Base-by-base conservation (phyloP, 2,888 invertebrate genomes). In the Dioctria linearis region DNA sequence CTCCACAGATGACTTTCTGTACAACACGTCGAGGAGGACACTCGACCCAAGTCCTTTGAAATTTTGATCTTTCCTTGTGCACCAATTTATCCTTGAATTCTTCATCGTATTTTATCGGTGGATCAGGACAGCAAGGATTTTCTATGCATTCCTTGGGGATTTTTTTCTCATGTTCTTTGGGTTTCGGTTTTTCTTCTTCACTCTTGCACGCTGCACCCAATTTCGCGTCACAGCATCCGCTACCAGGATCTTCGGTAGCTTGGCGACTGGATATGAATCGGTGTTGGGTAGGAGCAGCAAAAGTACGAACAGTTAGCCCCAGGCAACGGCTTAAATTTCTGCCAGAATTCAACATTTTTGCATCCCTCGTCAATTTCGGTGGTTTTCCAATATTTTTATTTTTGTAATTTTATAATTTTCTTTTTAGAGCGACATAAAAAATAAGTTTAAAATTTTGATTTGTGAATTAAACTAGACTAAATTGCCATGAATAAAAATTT, bases 61-160 rank as follows among this genome's bases (percentile, higher is more conserved):
- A 73, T 4, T 73, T 25, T 6, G 54, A n/a, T 40, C 73, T 49
- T n/a, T 73, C n/a, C 8, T 43, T 42, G n/a, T 13, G 25, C 25
- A 13, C 40, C n/a, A 73, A 40, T 39, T 54, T 11, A 9, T 73
- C 54, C 42, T 57, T 57, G 42, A 40, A 73, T 13, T 57, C 59
- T 5, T 57, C 73, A 13, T 73, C 73, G 13, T 73, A 73, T 13
- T 3, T 4, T 6, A 40, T 40, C 0, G n/a, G n/a, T 5, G 73
- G 73, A 40, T 73, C 57, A 4, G 73, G 40, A 40, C 73, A 73
- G 42, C 73, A 73, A 9, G 69, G 69, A 13, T 73, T 9, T 8
- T 54, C 73, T 37, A 59, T 43, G 13, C 73, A 73, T 13, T 73
- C 3, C 8, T 9, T 0, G 11, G 54, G 54, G 11, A n/a, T 11